Percentiles rank a stretch among this genome's conserved stretches.
Evolutionary conservation across 2,113 vertebrate genomes (phyloP).

Genomic region (Phalacrocorax pelagicus): DNA sequence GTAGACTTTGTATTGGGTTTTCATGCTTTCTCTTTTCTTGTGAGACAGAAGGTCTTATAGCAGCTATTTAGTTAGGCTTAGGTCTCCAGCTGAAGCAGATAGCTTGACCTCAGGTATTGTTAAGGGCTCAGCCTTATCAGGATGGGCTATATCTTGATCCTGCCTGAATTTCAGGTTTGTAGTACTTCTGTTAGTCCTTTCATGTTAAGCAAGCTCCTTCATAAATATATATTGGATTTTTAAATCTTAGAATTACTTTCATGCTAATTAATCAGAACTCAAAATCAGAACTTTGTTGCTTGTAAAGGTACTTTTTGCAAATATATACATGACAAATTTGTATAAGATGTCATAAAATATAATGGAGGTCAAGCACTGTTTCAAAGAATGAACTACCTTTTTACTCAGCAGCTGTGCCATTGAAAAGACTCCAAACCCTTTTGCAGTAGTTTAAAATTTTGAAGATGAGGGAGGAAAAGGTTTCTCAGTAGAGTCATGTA

Average conservation of each 20-base stretch:
- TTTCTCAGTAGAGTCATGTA: fast-evolving
- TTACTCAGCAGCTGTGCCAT: background rate
- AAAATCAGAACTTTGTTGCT: background rate
- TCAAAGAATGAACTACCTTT: background rate
- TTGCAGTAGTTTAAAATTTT: background rate
- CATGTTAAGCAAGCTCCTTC: background rate
- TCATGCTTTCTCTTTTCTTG: background rate
- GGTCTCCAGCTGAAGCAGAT: background rate
- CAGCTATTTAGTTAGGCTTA: background rate
- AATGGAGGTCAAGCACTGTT: background rate
- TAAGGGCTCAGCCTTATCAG: background rate
- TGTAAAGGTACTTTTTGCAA: background rate
- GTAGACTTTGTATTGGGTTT: background rate
- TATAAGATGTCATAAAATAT: background rate
- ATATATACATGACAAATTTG: background rate
- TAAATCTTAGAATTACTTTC: background rate
- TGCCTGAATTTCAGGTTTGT: background rate
- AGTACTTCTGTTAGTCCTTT: background rate
- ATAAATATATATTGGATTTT: background rate
- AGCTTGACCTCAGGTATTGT: background rate
- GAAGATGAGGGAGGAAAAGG: background rate
- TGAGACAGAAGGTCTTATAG: background rate
- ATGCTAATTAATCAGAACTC: background rate
- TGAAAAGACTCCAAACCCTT: background rate
- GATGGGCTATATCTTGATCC: background rate